Base-by-base conservation (phyloP, 2,888 invertebrate genomes). In the Cheilosia pagana region DNA sequence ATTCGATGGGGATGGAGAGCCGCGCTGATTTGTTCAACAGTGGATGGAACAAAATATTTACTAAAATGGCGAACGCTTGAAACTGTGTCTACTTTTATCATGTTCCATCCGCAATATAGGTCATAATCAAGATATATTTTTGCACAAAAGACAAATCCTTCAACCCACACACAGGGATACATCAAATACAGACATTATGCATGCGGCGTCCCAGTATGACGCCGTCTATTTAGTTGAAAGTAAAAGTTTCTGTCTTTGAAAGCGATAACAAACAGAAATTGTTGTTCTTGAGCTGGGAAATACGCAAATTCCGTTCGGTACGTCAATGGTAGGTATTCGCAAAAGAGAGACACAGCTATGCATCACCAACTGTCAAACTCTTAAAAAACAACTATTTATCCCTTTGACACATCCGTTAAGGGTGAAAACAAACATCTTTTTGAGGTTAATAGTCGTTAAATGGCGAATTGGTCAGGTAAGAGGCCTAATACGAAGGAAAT, bases 191-290 rank as follows among this genome's bases (percentile, higher is more conserved):
- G 74, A 78, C 63, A 25, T 41, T 68, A 63, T 62, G 62, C 72
- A 78, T 78, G 78, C 68, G 63, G 57, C 72, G 74, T 74, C 60
- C 41, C 77, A 70, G 78, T 59, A 45, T 70, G 82, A 78, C 72
- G 82, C 72, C 77, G 63, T 55, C 43, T 53, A 28, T 45, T 10
- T 55, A 25, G 50, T 72, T 67, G 35, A 45, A 63, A 19, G 39
- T 23, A 60, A 31, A 65, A 52, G 55, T 82, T 68, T 57, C 16
- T 16, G 3, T 23, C 28, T 19, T 23, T 68, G 55, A 25, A 57
- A 31, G 12, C 25, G 21, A 65, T 78, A 57, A 65, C 25, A 35
- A 35, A 31, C 6, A 41, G 12, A 28, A 31, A 39, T 28, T 12
- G 52, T 71, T 39, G 21, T 43, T 52, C 25, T 23, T 71, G 41